phyloP scores from a whole-genome alignment of 2,888 invertebrate species.

The Lumbricus terrestris region DNA sequence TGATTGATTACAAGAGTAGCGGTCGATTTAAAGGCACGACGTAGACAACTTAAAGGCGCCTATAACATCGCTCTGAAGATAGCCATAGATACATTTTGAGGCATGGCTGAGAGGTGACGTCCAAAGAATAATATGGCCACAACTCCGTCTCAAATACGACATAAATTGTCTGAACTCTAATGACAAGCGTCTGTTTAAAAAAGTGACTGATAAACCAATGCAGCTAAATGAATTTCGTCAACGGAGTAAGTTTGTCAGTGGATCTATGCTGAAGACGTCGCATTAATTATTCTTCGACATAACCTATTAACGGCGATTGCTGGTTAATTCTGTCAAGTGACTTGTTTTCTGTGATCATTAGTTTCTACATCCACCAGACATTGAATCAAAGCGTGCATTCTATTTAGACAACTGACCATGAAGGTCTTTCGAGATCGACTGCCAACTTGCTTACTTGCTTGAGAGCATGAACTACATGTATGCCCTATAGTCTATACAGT shows the following conservation, averaged over 20 bases:
- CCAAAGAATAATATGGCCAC: neutral
- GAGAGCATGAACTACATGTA: too few species aligned
- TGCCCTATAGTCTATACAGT: too few species aligned
- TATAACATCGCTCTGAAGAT: neutral
- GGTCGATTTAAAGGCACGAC: neutral
- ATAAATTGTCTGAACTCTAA: neutral
- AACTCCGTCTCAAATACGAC: neutral
- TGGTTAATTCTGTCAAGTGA: neutral
- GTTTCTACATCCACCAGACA: too few species aligned
- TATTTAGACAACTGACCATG: too few species aligned
- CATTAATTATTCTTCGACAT: neutral
- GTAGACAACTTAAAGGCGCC: neutral
- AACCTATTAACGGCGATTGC: neutral
- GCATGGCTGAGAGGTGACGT: neutral
- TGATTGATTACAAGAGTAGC: neutral
- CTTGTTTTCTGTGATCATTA: neutral
- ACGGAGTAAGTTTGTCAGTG: neutral
- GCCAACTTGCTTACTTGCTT: too few species aligned
- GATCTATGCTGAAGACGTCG: neutral
- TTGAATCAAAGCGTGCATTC: too few species aligned
- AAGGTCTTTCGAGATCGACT: too few species aligned
- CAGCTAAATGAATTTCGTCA: too few species aligned
- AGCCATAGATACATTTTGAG: neutral
- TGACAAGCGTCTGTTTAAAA: neutral
- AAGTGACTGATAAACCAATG: too few species aligned